phyloP scores from a whole-genome alignment of 2,113 vertebrate species.

The Tonatia bakeri region DNA sequence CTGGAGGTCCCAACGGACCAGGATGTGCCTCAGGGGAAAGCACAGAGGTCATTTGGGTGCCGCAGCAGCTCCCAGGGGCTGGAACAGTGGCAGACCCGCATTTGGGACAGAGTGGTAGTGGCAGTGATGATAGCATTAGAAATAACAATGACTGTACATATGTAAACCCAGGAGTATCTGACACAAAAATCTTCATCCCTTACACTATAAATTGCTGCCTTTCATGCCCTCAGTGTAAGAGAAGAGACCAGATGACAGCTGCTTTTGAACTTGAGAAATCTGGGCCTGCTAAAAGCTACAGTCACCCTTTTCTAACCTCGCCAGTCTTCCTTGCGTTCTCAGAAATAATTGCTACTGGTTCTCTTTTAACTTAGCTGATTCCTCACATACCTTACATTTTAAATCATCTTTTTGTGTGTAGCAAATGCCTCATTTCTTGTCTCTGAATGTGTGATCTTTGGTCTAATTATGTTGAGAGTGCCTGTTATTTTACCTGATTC shows the following conservation, averaged over 20 bases:
- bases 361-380: constrained; percentile 69
- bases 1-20: neutral
- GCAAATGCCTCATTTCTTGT: constrained; percentile 56
- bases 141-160: neutral
- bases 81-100: neutral
- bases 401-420: constrained; percentile 59
- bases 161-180: neutral
- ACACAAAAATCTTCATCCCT: neutral
- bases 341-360: constrained; percentile 74
- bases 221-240: neutral
- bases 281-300: constrained; percentile 51
- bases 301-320: constrained; percentile 70
- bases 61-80: neutral
- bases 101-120: neutral
- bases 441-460: constrained; percentile 71
- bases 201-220: neutral
- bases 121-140: neutral
- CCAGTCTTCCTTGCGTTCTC: constrained; percentile 50
- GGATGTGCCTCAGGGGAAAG: neutral
- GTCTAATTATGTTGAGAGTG: constrained; percentile 65
- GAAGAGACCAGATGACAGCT: constrained; percentile 56
- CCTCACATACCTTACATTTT: constrained; percentile 70
- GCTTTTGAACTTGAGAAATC: constrained; percentile 67
- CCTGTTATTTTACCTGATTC: constrained; percentile 58
- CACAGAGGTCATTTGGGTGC: neutral